Conservation (phyloP, 2,888 invertebrate species). For the Aproaerema taeniolella region DNA sequence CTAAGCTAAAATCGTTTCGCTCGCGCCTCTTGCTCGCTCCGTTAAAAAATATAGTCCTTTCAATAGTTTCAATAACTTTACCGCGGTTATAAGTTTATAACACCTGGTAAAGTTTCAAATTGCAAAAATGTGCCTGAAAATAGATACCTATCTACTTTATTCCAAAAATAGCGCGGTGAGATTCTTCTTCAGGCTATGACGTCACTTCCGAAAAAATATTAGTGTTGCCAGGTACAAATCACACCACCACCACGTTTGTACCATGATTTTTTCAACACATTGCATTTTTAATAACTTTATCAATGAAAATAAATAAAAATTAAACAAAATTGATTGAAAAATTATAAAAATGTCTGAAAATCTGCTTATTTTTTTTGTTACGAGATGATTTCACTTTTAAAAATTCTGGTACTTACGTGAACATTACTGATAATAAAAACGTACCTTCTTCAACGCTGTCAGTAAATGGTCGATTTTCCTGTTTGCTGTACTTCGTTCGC, state of each 20-base stretch:
- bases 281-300: too few relatives aligned
- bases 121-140: constrained; percentile 72
- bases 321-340: too few relatives aligned
- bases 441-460: constrained; percentile 49
- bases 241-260: too few relatives aligned
- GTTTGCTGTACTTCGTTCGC: constrained; percentile 71
- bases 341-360: too few relatives aligned
- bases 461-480: constrained; percentile 75
- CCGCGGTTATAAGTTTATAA: too few relatives aligned
- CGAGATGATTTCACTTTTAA: background rate
- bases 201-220: constrained; percentile 46
- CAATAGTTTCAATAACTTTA: too few relatives aligned
- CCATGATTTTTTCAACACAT: too few relatives aligned
- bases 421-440: constrained; percentile 22
- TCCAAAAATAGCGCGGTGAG: constrained; percentile 72
- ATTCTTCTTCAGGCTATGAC: constrained; percentile 33
- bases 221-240: constrained; percentile 38
- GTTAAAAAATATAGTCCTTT: too few relatives aligned
- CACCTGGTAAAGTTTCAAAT: constrained; percentile 65
- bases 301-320: too few relatives aligned
- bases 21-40: too few relatives aligned
- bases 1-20: too few relatives aligned
- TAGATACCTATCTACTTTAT: constrained; percentile 55
- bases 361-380: too few relatives aligned
- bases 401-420: constrained; percentile 18